A percentile compares a stretch with the other conserved stretches of the same genome.
Evolutionary conservation across 2,797 vertebrate genomes (phyloP).

Genomic region (Myioborus miniatus): DNA sequence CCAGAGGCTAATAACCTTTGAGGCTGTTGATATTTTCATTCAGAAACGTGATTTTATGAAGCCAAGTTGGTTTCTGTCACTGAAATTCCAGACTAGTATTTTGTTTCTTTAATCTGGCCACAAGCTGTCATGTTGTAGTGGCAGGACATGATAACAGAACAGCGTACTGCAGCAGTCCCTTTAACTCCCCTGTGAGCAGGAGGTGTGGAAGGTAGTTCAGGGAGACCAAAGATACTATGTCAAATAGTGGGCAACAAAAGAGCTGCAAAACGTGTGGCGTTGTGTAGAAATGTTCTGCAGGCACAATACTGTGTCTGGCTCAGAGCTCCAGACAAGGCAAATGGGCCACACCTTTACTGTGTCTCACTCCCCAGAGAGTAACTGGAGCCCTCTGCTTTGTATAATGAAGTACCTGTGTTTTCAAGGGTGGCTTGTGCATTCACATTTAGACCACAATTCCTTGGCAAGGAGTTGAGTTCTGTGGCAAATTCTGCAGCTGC

Average conservation of each 20-base stretch:
- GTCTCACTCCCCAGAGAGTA: background rate
- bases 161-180: background rate
- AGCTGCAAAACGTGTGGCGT: background rate
- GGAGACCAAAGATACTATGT: background rate
- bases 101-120: background rate
- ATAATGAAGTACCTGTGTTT: background rate
- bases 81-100: background rate
- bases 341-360: background rate
- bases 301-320: background rate
- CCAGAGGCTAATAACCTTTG: background rate
- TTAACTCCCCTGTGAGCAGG: background rate
- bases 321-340: background rate
- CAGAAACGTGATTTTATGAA: slow-evolving; percentile 5
- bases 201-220: background rate
- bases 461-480: background rate
- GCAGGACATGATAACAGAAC: background rate
- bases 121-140: background rate
- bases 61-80: background rate
- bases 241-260: background rate
- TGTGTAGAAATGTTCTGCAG: background rate
- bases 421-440: background rate
- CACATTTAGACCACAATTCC: background rate
- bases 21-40: slow-evolving; percentile 10
- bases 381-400: background rate
- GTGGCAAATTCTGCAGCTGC: background rate